A percentile compares a stretch with the other conserved stretches of the same genome.
These are phyloP conservation scores for Cricetomys ansorgei DNA, from an alignment of 2,113 vertebrate genomes.

Conservation along the genomic window DNA sequence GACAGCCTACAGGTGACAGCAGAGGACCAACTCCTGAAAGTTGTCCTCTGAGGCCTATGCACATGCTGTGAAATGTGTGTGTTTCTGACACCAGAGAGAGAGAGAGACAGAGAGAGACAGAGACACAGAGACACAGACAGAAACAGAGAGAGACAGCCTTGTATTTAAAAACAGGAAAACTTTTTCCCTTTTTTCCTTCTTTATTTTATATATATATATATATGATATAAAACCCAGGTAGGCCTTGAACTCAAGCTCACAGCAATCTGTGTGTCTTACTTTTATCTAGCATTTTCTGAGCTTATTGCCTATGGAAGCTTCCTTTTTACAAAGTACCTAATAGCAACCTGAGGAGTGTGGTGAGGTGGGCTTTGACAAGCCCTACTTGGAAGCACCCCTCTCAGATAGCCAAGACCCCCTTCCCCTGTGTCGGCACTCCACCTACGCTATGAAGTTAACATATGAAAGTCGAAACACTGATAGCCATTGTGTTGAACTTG, in stretches of 20 bases:
- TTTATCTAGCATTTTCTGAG: conserved; percentile 1
- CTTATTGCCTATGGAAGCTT: not conserved
- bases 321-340: not conserved
- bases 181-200: not conserved
- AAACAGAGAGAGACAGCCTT: not conserved
- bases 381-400: not conserved
- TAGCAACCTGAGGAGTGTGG: not conserved
- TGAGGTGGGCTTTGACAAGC: not conserved
- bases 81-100: too few relatives aligned
- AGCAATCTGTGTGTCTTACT: not conserved
- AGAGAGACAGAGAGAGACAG: not conserved
- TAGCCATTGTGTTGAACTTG: not conserved
- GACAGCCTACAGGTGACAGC: too few relatives aligned
- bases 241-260: not conserved
- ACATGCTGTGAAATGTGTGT: too few relatives aligned
- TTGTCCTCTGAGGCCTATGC: too few relatives aligned
- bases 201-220: too few relatives aligned
- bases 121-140: not conserved
- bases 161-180: not conserved
- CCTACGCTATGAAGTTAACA: not conserved
- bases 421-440: not conserved
- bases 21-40: too few relatives aligned
- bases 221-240: not conserved
- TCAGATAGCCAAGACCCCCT: not conserved
- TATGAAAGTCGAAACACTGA: not conserved